Percentiles rank a stretch among this genome's conserved stretches.
phyloP scores from a whole-genome alignment of 1,140 invertebrate genomes.

The Meloidogyne floridensis region DNA sequence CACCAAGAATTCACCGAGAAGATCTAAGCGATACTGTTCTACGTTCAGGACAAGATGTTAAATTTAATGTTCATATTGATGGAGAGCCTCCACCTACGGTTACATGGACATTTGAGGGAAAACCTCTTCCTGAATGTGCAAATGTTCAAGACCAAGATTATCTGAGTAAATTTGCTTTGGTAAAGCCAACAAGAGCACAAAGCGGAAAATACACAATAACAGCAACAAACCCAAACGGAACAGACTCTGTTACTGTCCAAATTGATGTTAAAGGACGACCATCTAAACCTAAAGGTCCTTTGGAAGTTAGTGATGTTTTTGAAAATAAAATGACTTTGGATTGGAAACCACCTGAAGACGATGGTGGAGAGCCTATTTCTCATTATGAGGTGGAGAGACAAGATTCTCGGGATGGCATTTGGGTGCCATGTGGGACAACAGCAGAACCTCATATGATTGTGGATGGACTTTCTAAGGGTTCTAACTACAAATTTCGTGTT shows the following conservation, averaged over 20 bases:
- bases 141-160: conserved; percentile 77
- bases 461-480: conserved; percentile 62
- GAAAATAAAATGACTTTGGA: conserved; percentile 88
- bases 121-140: conserved; percentile 38
- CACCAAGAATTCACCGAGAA: conserved; percentile 86
- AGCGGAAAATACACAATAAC: conserved; percentile 86
- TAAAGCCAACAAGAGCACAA: conserved; percentile 79
- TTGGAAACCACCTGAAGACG: conserved; percentile 89
- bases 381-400: conserved; percentile 65
- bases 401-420: conserved; percentile 62
- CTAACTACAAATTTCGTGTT: conserved; percentile 86
- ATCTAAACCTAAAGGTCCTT: conserved; percentile 72
- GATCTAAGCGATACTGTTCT: conserved; percentile 83
- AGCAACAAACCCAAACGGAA: conserved; percentile 61
- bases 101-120: conserved; percentile 59
- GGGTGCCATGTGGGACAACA: conserved; percentile 60
- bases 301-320: conserved; percentile 90
- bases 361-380: conserved; percentile 84
- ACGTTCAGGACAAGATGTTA: conserved; percentile 81
- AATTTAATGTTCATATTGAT: conserved; percentile 82
- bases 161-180: conserved; percentile 86
- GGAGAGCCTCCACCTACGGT: conserved; percentile 82
- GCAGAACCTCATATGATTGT: conserved; percentile 59
- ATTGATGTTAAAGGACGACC: conserved; percentile 82
- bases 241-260: conserved; percentile 70